These are phyloP conservation scores for Acanthacorydalis orientalis DNA, from an alignment of 2,888 invertebrate genomes.

Conservation along the genomic window DNA sequence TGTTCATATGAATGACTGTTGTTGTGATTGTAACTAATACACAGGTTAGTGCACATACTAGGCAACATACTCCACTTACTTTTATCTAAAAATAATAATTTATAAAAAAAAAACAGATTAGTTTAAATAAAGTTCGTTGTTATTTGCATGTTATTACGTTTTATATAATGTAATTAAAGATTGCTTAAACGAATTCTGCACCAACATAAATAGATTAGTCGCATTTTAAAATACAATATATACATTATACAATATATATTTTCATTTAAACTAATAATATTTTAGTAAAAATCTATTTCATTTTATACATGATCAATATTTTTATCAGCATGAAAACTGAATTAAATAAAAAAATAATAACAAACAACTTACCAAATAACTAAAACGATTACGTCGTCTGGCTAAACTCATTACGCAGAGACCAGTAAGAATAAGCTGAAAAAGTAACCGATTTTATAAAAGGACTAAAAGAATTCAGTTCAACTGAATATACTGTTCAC, in stretches of 20 bases:
- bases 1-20: constrained; percentile 81
- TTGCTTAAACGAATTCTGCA: too few relatives aligned
- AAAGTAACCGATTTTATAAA: constrained; percentile 12
- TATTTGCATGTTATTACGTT: too few relatives aligned
- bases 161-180: too few relatives aligned
- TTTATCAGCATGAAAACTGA: not conserved
- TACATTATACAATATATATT: too few relatives aligned
- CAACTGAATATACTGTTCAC: too few relatives aligned
- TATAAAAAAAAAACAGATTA: not conserved
- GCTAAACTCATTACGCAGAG: constrained; percentile 75
- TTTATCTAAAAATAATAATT: constrained; percentile 57
- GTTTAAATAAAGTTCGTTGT: not conserved
- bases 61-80: constrained; percentile 72
- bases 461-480: too few relatives aligned
- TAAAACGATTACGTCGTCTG: constrained; percentile 67
- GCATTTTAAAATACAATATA: too few relatives aligned
- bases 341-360: too few relatives aligned
- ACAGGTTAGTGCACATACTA: constrained; percentile 73
- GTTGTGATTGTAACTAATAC: constrained; percentile 80
- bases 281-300: too few relatives aligned
- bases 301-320: too few relatives aligned
- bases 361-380: constrained; percentile 60
- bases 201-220: too few relatives aligned
- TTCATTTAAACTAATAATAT: too few relatives aligned
- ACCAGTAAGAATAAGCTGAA: constrained; percentile 71